A percentile compares a stretch with the other conserved stretches of the same genome.
Evolutionary conservation across 2,797 vertebrate species (phyloP).

Genomic region (Dendrocincla tyrannina): DNA sequence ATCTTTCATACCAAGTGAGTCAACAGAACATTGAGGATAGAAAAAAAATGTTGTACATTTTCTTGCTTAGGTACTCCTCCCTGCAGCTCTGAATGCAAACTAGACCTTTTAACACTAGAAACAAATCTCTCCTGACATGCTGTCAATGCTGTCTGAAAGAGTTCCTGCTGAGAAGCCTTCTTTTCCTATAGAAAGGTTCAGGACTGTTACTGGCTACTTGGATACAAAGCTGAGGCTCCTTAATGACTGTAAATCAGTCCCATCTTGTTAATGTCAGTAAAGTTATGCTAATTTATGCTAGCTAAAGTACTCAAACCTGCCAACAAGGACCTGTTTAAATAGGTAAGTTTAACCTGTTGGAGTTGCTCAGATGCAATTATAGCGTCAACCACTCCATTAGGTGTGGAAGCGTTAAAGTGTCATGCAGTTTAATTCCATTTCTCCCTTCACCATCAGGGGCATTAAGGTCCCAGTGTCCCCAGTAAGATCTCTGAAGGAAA

Average conservation of each 20-base stretch:
- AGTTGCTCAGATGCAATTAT: slow-evolving; percentile 29
- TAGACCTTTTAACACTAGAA: not conserved
- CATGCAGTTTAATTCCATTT: not conserved
- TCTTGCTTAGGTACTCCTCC: not conserved
- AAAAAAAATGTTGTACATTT: not conserved
- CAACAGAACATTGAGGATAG: not conserved
- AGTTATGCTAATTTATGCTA: slow-evolving; percentile 49
- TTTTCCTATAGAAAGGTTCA: not conserved
- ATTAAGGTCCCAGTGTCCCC: rapidly evolving
- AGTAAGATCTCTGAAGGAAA: not conserved
- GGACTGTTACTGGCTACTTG: not conserved
- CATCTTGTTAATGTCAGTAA: slow-evolving; percentile 21
- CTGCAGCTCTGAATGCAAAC: not conserved
- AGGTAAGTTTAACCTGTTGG: slow-evolving; percentile 19
- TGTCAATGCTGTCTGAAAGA: not conserved
- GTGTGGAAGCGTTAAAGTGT: not conserved
- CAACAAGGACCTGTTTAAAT: slow-evolving; percentile 42
- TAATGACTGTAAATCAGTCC: slow-evolving; percentile 13
- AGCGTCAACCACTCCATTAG: not conserved
- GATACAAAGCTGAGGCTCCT: not conserved
- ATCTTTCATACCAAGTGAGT: slow-evolving; percentile 29
- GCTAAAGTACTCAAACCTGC: slow-evolving; percentile 18
- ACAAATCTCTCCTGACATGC: not conserved
- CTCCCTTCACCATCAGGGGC: not conserved
- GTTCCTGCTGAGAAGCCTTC: not conserved